phyloP scores from a whole-genome alignment of 2,113 vertebrate species.

The Salvelinus alpinus region DNA sequence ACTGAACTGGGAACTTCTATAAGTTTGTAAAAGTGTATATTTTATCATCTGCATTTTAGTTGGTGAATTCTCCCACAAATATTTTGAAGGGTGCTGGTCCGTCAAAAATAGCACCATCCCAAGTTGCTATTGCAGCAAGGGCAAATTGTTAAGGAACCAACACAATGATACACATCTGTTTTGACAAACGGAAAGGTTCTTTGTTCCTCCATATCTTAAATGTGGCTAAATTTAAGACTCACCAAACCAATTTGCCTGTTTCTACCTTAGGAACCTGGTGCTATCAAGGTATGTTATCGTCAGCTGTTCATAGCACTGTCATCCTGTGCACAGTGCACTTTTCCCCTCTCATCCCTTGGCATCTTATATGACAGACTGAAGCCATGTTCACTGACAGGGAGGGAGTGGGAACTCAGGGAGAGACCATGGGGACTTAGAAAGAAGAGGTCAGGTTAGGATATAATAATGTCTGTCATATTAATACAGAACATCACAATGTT shows the following conservation, averaged over 20 bases:
- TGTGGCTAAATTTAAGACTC: slow-evolving; percentile 61
- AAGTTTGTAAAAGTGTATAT: no score
- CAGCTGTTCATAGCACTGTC: slow-evolving; percentile 47
- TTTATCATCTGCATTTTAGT: no score
- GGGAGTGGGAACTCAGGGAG: not conserved
- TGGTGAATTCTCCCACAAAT: no score
- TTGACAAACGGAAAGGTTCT: slow-evolving; percentile 59
- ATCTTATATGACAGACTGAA: slow-evolving; percentile 20
- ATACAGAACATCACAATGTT: no score
- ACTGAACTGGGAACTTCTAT: no score
- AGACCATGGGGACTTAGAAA: no score
- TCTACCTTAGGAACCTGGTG: slow-evolving; percentile 33
- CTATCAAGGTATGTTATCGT: slow-evolving; percentile 62
- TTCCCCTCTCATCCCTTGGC: slow-evolving; percentile 7
- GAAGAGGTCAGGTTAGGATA: no score
- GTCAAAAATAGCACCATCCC: slow-evolving; percentile 50
- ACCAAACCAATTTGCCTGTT: slow-evolving; percentile 57
- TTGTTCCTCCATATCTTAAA: slow-evolving; percentile 46
- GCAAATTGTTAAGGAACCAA: slow-evolving; percentile 46
- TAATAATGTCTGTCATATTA: no score
- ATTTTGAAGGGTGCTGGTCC: not conserved
- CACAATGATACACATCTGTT: slow-evolving; percentile 58
- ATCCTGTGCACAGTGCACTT: slow-evolving; percentile 26
- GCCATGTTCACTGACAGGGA: slow-evolving; percentile 19
- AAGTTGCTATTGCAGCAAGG: slow-evolving; percentile 57